Percentiles rank a stretch among this genome's conserved stretches.
phyloP scores from a whole-genome alignment of 2,797 vertebrate species.

The Pyrocephalus nanus region DNA sequence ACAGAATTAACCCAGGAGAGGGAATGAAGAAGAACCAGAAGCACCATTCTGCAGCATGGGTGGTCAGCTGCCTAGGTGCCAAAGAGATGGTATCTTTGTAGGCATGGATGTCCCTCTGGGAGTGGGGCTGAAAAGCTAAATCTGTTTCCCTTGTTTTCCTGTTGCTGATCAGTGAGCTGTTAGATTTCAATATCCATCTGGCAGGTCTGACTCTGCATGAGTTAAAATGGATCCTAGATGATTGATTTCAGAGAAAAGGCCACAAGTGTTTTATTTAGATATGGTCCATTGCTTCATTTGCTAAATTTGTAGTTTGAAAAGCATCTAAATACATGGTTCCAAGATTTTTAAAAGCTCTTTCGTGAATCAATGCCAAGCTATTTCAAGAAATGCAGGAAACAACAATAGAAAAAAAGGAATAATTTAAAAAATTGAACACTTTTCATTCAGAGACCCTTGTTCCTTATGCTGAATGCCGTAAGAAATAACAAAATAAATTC shows the following conservation, averaged over 20 bases:
- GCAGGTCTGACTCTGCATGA: neutral
- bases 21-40: neutral
- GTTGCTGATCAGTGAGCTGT: neutral
- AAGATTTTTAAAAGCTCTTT: neutral
- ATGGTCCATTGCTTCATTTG: neutral
- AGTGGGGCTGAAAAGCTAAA: neutral
- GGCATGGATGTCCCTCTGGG: neutral
- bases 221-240: neutral
- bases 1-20: neutral
- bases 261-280: conserved; percentile 3
- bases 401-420: neutral
- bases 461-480: neutral
- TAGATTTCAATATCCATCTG: neutral
- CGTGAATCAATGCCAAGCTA: neutral
- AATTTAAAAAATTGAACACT: fast-evolving
- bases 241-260: neutral
- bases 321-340: neutral
- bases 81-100: neutral
- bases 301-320: neutral
- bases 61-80: neutral
- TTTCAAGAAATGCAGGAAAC: neutral
- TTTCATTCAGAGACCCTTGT: neutral
- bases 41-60: neutral
- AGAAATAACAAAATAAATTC: neutral
- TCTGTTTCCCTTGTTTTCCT: neutral